Base-by-base conservation (phyloP, 2,797 vertebrate genomes). In the Chanos chanos region DNA sequence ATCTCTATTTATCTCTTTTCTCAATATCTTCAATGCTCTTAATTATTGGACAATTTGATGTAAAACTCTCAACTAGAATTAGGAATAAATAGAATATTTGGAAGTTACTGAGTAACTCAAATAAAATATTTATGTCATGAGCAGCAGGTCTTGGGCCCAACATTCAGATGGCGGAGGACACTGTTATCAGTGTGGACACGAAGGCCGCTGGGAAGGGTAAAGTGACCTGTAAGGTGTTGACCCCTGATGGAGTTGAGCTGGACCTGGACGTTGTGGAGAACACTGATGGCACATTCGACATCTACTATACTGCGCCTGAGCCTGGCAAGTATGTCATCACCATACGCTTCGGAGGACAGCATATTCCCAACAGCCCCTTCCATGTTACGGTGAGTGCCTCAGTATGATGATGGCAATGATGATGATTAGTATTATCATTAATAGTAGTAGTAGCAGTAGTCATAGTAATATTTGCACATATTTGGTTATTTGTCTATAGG, bases 261-360 rank as follows among this genome's bases (percentile, higher is more conserved):
- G 96, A 99, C 1, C 93, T 99, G 79, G 94, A 99, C 0, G 96
- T 98, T 77, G 93, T 94, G 16, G 96, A 99, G 83, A 99, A 99
- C 81, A 90, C 83, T 0, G 95, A 99, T 0, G 96, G 96, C 9
- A 99, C 96, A 64, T 99, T 98, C 18, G 95, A 99, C 75, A 98
- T 98, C 85, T 98, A 94, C 86, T 99, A 97, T 86, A 99, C 96
- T 0, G 96, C 96, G 0, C 95, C 95, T 0, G 90, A 97, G 77
- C 95, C 96, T 0, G 96, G 96, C 8, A 97, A 98, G 85, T 98
- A 99, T 1, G 84, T 94, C 71, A 95, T 99, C 80, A 95, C 94
- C 73, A 95, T 99, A 72, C 94, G 96, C 68, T 99, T 99, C 0
- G 96, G 96, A 0, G 96, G 96, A 1, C 93, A 97, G 74, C 92